Evolutionary conservation across 2,797 vertebrate species (phyloP).

Genomic region (Alfaro cultratus): DNA sequence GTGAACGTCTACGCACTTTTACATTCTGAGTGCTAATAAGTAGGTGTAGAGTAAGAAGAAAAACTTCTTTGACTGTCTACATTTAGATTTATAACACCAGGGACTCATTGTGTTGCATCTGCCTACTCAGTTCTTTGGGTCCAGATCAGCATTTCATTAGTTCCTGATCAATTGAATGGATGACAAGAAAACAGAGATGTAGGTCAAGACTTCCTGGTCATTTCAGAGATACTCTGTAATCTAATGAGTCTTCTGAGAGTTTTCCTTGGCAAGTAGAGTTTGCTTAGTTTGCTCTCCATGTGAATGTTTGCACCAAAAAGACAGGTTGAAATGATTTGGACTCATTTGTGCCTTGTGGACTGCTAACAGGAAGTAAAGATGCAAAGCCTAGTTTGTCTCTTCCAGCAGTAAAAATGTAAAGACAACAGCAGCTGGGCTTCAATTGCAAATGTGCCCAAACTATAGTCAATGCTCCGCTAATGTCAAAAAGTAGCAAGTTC

Average conservation of each 20-base stretch:
- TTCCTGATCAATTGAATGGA: background rate
- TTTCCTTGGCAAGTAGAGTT: background rate
- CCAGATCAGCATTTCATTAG: background rate
- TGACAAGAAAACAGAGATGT: background rate
- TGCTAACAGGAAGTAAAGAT: background rate
- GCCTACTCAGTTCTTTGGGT: background rate
- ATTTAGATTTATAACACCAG: background rate
- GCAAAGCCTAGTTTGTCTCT: background rate
- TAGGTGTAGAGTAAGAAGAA: background rate
- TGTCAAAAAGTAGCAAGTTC: too few relatives aligned
- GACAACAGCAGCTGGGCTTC: background rate
- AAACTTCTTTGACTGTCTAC: background rate
- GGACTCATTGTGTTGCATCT: background rate
- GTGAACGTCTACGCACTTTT: constrained; percentile 69
- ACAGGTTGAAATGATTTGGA: background rate
- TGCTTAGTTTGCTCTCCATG: background rate
- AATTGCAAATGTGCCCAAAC: background rate
- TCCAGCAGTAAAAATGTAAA: background rate
- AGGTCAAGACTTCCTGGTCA: background rate
- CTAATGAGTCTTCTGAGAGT: background rate
- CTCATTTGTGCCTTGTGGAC: background rate
- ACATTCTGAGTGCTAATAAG: background rate
- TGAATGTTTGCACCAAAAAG: background rate
- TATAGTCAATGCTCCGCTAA: too few relatives aligned
- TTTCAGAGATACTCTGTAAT: background rate